Evolutionary conservation across 2,888 invertebrate genomes (phyloP), one percentile per base, ranked within the genome.

Genomic region (Hyppa rectilinea): DNA sequence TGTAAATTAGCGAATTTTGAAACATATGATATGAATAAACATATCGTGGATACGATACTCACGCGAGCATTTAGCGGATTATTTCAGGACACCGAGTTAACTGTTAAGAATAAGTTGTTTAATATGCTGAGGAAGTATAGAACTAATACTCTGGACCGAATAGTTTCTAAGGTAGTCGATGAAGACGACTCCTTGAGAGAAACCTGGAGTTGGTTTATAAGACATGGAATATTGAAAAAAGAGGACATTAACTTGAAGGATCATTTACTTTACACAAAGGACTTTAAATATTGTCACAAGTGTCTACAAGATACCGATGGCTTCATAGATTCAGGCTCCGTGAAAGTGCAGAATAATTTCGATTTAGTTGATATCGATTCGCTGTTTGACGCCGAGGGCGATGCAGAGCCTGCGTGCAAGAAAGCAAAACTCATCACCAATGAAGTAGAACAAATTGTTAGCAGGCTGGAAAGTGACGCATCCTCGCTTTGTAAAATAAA

Each of bases 321-420:
- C 1, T 59, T 59, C 4, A 58, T 23, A 26, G 63, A 75, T 34
- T 56, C 76, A 0, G 64, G 55, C 36, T 59, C 74, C 12, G 49
- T 61, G 12, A 62, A 49, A 10, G 49, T 74, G 34, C 70, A 78
- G 71, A 70, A 85, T 61, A 92, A 93, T 82, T 94, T 94, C 67
- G 94, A 95, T 76, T 86, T 94, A 20, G 90, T 88, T 4, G 92
- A 94, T 75, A 87, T 93, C 17, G 92, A 94, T 50, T 85, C 88
- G 23, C 75, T 93, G 50, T 92, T 92, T 78, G 90, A 88, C 50
- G 80, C 80, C 29, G 90, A 89, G 50, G 88, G 81, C 65, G 91
- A 89, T n/a, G 68, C 81, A 0, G 92, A 94, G 61, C 94, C 95
- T 2, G 86, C 83, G 0, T 87, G 87, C 73, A 95, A 96, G 82